Conservation (phyloP, 2,888 invertebrate genomes). For the Conus canariensis region DNA sequence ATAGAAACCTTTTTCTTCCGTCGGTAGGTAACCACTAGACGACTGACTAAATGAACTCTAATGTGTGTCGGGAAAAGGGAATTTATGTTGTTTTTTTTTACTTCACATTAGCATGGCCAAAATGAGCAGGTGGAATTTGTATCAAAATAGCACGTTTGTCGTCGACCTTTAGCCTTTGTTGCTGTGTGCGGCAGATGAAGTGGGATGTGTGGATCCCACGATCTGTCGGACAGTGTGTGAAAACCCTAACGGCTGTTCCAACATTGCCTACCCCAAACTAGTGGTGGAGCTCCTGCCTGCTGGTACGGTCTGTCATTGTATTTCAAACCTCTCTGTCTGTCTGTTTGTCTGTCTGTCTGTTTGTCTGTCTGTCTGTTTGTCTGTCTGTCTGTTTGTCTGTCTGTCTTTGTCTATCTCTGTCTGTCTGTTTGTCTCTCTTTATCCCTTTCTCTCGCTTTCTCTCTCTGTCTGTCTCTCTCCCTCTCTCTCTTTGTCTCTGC, state of each 20-base stretch:
- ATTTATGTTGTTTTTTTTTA: no score
- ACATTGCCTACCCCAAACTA: conserved; percentile 81
- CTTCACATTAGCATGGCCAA: no score
- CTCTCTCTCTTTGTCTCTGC: not conserved
- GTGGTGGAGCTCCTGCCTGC: conserved; percentile 81
- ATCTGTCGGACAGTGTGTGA: conserved; percentile 79
- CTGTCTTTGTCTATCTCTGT: no score
- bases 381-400: not conserved
- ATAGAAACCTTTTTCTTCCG: no score
- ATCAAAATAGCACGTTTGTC: no score
- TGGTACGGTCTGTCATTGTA: conserved; percentile 61
- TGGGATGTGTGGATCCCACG: conserved; percentile 80
- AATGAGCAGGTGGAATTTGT: no score
- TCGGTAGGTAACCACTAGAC: no score
- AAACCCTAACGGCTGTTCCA: conserved; percentile 79
- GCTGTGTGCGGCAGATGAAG: conserved; percentile 71
- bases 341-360: not conserved
- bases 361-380: not conserved
- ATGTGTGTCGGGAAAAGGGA: no score
- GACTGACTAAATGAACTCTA: no score
- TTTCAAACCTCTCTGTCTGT: not conserved
- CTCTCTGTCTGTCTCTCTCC: not conserved
- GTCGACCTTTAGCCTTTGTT: no score
- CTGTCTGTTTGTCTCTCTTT: no score
- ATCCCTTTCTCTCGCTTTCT: no score